These are phyloP conservation scores for Nomada fucata DNA, from an alignment of 2,888 invertebrate genomes.

Conservation along the genomic window DNA sequence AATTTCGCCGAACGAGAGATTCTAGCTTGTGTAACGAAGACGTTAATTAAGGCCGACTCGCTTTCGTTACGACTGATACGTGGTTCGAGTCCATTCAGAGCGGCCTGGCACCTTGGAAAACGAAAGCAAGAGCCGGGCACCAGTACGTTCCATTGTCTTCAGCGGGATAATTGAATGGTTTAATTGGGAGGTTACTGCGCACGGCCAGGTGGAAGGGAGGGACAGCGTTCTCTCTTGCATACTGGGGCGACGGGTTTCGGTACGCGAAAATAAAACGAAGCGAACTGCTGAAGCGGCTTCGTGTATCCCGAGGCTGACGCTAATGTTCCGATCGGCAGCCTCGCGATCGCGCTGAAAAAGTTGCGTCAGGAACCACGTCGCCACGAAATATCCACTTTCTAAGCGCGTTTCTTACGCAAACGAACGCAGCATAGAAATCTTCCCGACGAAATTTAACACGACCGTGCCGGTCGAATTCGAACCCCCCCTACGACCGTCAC, in stretches of 20 bases:
- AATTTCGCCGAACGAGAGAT: background rate
- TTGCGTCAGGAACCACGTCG: background rate
- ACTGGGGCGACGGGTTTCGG: background rate
- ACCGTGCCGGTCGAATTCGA: background rate
- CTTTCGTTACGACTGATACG: background rate
- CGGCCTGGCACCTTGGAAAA: background rate
- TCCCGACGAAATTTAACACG: background rate
- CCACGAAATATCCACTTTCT: background rate
- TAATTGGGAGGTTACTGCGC: background rate
- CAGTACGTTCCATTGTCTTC: background rate
- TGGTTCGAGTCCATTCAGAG: background rate
- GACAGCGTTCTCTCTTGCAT: background rate
- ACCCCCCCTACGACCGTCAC: background rate
- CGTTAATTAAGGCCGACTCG: constrained; percentile 10
- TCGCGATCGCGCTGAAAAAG: background rate
- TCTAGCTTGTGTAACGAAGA: constrained; percentile 4
- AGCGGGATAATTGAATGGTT: constrained; percentile 5
- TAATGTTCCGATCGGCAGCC: background rate
- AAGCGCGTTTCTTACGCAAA: constrained; percentile 1
- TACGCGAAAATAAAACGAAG: background rate
- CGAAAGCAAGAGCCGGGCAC: background rate
- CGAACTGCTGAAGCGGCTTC: background rate
- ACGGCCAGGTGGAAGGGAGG: background rate
- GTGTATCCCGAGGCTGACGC: too few relatives aligned
- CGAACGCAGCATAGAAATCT: background rate